phyloP scores from a whole-genome alignment of 2,888 invertebrate genomes.

The Mylabris sibirica region DNA sequence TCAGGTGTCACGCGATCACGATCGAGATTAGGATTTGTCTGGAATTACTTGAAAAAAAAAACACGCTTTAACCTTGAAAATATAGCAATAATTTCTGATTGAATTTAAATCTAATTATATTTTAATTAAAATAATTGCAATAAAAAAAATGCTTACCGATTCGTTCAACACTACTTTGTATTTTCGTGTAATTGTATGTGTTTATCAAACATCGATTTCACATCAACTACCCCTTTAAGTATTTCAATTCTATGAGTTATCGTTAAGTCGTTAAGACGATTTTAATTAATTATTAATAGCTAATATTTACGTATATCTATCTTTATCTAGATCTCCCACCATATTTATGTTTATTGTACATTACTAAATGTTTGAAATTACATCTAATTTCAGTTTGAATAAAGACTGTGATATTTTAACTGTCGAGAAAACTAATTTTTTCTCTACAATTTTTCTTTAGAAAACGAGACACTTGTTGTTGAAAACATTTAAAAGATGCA shows the following conservation, averaged over 20 bases:
- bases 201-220: background rate
- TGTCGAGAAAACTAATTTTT: no score
- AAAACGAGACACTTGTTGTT: no score
- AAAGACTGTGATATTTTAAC: no score
- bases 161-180: no score
- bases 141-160: background rate
- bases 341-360: background rate
- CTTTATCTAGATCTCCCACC: background rate
- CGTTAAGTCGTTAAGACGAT: background rate
- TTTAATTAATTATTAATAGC: background rate
- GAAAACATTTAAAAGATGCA: conserved; percentile 23
- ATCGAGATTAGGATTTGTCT: no score
- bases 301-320: background rate
- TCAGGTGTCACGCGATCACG: no score
- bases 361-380: background rate
- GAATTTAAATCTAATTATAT: no score
- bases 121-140: no score
- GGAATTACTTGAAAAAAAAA: no score
- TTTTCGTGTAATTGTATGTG: background rate
- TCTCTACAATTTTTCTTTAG: background rate
- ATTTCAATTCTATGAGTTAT: background rate
- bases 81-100: no score
- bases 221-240: background rate
- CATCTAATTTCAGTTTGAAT: background rate
- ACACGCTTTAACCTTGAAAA: no score